Percentiles rank a stretch among this genome's conserved stretches.
Conservation (phyloP, 2,888 invertebrate species). For the Zygogramma bicolorata region DNA sequence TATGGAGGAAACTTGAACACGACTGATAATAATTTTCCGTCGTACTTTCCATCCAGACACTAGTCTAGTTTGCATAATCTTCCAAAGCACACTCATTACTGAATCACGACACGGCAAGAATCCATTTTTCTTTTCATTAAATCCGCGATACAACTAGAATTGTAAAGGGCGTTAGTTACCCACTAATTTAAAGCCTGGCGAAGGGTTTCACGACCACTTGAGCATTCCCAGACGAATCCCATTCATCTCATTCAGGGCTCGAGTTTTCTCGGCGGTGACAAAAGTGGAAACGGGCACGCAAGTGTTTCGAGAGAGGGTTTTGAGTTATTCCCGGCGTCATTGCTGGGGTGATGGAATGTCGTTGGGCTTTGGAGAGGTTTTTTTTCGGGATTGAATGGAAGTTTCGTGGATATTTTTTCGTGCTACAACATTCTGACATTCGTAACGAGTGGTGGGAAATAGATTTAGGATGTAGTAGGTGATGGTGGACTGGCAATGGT, state of each 20-base stretch:
- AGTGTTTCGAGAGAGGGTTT: conserved; percentile 1
- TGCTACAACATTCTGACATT: no score
- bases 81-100: background rate
- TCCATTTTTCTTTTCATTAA: conserved; percentile 22
- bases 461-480: no score
- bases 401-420: no score
- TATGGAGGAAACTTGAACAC: no score
- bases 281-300: conserved; percentile 16
- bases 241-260: conserved; percentile 16
- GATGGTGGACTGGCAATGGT: no score
- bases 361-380: no score
- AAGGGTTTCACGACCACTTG: conserved; percentile 25
- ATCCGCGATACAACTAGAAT: conserved; percentile 19
- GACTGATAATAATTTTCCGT: background rate
- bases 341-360: no score
- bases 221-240: conserved; percentile 20
- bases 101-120: conserved; percentile 9
- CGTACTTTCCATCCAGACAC: background rate
- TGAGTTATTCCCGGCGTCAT: background rate
- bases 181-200: conserved; percentile 21
- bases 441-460: no score
- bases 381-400: no score
- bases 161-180: conserved; percentile 26
- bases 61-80: background rate
- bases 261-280: conserved; percentile 8